Conservation (phyloP, 2,888 invertebrate species). For the Oxyscelio sp. region DNA sequence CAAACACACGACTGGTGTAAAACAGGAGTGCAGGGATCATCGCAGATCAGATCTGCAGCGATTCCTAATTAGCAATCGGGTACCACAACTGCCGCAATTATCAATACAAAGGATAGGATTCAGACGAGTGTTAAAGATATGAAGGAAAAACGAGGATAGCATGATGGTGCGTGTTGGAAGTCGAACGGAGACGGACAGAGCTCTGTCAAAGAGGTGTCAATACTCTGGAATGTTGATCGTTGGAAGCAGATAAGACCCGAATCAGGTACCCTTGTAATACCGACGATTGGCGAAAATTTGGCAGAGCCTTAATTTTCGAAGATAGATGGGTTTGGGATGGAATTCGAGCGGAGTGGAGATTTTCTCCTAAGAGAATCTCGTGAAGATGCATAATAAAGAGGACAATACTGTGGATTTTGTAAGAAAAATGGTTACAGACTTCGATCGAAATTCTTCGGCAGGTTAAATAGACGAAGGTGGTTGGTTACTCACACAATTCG, state of each 20-base stretch:
- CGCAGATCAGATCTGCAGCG: neutral
- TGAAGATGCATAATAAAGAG: slow-evolving; percentile 30
- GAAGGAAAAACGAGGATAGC: slow-evolving; percentile 30
- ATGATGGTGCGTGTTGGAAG: neutral
- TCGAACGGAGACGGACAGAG: slow-evolving; percentile 47
- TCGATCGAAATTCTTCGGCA: neutral
- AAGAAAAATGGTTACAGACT: neutral
- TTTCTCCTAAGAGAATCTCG: slow-evolving; percentile 23
- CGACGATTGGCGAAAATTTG: neutral
- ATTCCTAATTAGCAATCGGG: neutral
- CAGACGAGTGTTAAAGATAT: slow-evolving; percentile 21
- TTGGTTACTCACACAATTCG: slow-evolving; percentile 83
- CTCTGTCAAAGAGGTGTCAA: slow-evolving; percentile 85
- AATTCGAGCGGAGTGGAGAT: neutral
- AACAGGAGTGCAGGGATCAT: neutral
- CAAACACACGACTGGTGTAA: neutral
- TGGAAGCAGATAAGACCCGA: slow-evolving; percentile 77
- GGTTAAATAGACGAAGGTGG: slow-evolving; percentile 26
- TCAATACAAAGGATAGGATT: slow-evolving; percentile 14
- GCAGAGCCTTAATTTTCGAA: neutral
- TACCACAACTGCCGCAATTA: slow-evolving; percentile 15
- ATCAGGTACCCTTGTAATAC: neutral
- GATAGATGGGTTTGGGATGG: neutral
- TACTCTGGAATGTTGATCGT: slow-evolving; percentile 86
- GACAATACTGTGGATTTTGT: slow-evolving; percentile 7